Base-by-base conservation (phyloP, 2,888 invertebrate genomes). In the Margaritifera margaritifera region DNA sequence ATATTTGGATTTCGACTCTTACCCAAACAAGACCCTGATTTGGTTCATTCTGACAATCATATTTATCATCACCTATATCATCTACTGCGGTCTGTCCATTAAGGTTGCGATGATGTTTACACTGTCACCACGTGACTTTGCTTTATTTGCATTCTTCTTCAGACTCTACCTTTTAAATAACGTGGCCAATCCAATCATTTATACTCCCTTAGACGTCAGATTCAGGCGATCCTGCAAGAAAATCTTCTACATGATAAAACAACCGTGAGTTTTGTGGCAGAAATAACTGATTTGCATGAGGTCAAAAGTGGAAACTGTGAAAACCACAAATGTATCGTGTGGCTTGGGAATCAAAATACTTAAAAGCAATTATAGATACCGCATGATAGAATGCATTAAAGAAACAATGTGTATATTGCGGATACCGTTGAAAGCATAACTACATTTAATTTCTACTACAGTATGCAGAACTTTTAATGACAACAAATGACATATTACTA, bases 11-110 rank as follows among this genome's bases (percentile, higher is more conserved):
- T 72, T 42, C 67, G 74, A 24, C 62, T 62, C 27, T 69, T 71
- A n/a, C 56, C 73, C 73, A 31, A 69, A 73, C 62, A 74, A 74
- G 51, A 74, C 74, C 8, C 50, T 74, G 52, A 74, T 74, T 31
- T 70, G 70, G 74, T 66, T 74, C 42, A 67, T 70, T 42, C 58
- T 74, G 62, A 74, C 74, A 50, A 55, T 74, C 51, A 60, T 70
- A 27, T 74, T 74, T 56, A 64, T 74, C 22, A 11, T 74, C 42
- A 70, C 70, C 2, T 70, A 70, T 50, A 60, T 74, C 11, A 20
- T 74, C 22, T 74, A 70, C 25, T 60, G 70, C 3, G 63, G 62
- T 20, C 59, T 70, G 20, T 64, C 70, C 6, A 68, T 68, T 56
- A 55, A 68, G 24, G 70, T 68, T 20, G 59, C 64, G 8, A 55